Evolutionary conservation across 2,888 invertebrate species (phyloP).

Genomic region (Busseola fusca): DNA sequence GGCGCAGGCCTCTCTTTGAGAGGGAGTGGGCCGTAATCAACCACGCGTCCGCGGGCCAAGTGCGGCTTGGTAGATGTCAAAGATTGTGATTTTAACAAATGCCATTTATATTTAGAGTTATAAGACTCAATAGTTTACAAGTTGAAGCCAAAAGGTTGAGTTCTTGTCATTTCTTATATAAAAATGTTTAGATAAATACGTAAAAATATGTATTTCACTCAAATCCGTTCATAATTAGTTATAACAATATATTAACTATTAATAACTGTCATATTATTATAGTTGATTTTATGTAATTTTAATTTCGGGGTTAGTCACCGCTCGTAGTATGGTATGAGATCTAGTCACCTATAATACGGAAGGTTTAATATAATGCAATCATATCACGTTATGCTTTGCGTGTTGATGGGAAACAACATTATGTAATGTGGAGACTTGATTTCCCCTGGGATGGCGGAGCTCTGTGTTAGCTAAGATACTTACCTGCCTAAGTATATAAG

Average conservation of each 20-base stretch:
- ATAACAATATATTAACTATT: background rate
- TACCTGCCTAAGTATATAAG: background rate
- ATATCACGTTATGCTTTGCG: constrained; percentile 22
- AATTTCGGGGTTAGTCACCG: background rate
- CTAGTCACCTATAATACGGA: background rate
- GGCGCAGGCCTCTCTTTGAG: too few relatives aligned
- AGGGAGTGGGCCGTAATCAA: too few relatives aligned
- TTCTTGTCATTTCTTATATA: too few relatives aligned
- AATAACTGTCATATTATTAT: background rate
- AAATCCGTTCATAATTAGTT: background rate
- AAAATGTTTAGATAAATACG: too few relatives aligned
- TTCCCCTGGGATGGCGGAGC: constrained; percentile 23
- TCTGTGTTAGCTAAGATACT: constrained; percentile 12
- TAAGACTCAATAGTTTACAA: too few relatives aligned
- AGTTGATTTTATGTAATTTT: background rate
- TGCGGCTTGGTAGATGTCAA: too few relatives aligned
- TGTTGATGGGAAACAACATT: constrained; percentile 35
- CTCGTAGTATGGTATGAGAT: background rate
- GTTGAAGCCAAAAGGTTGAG: too few relatives aligned
- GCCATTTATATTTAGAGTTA: too few relatives aligned
- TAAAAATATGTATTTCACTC: background rate
- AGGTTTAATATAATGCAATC: constrained; percentile 16
- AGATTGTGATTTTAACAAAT: too few relatives aligned
- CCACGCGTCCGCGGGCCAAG: too few relatives aligned
- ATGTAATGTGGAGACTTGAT: constrained; percentile 42